These are phyloP conservation scores for Sinosuthora webbiana DNA, from an alignment of 2,113 vertebrate genomes.

Conservation along the genomic window DNA sequence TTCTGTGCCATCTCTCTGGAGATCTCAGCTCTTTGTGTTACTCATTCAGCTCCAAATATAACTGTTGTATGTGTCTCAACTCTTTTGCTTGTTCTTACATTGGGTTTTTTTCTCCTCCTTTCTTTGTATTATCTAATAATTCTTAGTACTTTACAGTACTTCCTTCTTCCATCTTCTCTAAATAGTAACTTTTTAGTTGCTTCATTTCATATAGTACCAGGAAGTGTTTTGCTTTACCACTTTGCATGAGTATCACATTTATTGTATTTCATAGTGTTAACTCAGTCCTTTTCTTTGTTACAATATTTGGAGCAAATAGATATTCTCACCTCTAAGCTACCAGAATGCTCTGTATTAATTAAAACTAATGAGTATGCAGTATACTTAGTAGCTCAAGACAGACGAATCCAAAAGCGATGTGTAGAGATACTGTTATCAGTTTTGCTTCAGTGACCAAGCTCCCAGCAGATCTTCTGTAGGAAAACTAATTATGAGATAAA, in stretches of 20 bases:
- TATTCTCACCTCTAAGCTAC: not conserved
- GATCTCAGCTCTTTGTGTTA: not conserved
- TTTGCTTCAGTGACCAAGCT: conserved; percentile 5
- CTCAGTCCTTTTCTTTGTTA: not conserved
- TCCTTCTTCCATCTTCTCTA: not conserved
- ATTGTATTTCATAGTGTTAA: not conserved
- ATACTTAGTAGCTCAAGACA: not conserved
- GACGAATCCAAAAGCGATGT: not conserved
- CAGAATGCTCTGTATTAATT: not conserved
- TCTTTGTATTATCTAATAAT: not conserved
- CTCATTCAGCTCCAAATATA: not conserved
- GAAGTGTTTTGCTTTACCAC: not conserved
- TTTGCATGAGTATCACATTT: not conserved
- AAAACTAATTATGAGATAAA: conserved; percentile 40
- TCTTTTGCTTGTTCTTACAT: not conserved
- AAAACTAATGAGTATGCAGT: not conserved
- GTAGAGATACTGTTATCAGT: not conserved
- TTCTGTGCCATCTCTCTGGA: not conserved
- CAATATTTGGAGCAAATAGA: not conserved
- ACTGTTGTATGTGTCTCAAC: not conserved
- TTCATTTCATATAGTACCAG: not conserved
- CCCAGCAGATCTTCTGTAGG: not conserved
- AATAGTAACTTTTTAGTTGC: not conserved
- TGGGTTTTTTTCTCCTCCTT: not conserved
- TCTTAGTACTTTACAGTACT: not conserved